phyloP scores from a whole-genome alignment of 2,113 vertebrate genomes.

The Erpornis zantholeuca region DNA sequence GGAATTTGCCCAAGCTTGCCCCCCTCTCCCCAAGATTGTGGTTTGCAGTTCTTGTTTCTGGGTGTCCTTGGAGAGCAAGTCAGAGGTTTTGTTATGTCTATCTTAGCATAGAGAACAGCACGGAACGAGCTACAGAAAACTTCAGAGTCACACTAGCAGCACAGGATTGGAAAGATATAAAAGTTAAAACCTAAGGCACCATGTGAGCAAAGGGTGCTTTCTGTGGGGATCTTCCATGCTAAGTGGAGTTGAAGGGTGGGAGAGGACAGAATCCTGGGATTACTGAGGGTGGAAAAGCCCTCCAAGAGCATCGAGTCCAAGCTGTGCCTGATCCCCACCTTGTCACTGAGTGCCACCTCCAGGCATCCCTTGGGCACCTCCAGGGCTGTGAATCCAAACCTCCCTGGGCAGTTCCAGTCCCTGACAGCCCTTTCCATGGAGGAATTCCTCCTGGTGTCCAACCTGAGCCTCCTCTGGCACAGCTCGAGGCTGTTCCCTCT shows the following conservation, averaged over 20 bases:
- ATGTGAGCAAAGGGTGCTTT: background rate
- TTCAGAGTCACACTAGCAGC: no score
- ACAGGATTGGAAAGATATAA: no score
- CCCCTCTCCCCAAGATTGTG: no score
- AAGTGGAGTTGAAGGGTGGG: background rate
- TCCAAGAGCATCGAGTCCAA: rapidly evolving
- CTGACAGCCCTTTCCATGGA: background rate
- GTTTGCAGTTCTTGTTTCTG: no score
- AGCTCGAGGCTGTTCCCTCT: rapidly evolving
- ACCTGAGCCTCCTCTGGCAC: background rate
- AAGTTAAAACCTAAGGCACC: no score
- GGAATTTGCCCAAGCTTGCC: no score
- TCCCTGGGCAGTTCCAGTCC: background rate
- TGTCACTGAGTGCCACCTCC: background rate
- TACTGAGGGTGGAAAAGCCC: background rate
- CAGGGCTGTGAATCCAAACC: background rate
- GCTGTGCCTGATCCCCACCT: background rate
- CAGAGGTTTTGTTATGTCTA: no score
- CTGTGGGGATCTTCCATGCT: rapidly evolving
- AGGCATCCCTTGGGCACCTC: rapidly evolving
- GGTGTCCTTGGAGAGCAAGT: no score
- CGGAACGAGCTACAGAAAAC: no score
- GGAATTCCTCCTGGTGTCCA: background rate
- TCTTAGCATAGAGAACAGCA: no score
- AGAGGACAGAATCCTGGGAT: background rate